These are phyloP conservation scores for Sternotherus odoratus DNA, from an alignment of 2,797 vertebrate species.

Conservation along the genomic window DNA sequence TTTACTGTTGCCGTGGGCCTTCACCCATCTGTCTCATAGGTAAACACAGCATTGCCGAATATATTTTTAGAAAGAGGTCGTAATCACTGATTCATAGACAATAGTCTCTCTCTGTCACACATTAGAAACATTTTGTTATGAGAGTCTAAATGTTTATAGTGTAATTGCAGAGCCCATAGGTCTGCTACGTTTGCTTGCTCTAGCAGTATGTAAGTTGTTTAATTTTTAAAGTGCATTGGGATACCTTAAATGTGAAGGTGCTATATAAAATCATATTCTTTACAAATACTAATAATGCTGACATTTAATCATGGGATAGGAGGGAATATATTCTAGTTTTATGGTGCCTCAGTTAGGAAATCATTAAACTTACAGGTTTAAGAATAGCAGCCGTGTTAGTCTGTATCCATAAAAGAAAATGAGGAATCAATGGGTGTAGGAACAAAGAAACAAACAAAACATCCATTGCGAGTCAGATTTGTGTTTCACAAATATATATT, in stretches of 20 bases:
- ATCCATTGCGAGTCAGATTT: not conserved
- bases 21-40: not conserved
- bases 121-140: too few relatives aligned
- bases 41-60: not conserved
- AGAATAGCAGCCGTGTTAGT: too few relatives aligned
- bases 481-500: slow-evolving; percentile 41
- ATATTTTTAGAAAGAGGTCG: not conserved
- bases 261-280: not conserved
- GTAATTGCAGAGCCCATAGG: not conserved
- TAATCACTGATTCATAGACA: not conserved
- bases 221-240: not conserved
- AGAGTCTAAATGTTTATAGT: not conserved
- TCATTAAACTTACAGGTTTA: not conserved
- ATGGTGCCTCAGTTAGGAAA: not conserved
- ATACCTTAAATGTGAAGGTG: not conserved
- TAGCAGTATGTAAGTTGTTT: not conserved
- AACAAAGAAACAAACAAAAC: slow-evolving; percentile 19
- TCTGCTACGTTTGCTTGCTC: not conserved
- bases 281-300: not conserved
- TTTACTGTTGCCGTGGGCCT: not conserved
- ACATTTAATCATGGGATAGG: not conserved
- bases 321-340: not conserved
- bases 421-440: not conserved
- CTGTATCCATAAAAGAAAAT: too few relatives aligned
- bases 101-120: not conserved